These are phyloP conservation scores for Apomyelois bistriatella DNA, from an alignment of 2,888 invertebrate species.

Conservation along the genomic window DNA sequence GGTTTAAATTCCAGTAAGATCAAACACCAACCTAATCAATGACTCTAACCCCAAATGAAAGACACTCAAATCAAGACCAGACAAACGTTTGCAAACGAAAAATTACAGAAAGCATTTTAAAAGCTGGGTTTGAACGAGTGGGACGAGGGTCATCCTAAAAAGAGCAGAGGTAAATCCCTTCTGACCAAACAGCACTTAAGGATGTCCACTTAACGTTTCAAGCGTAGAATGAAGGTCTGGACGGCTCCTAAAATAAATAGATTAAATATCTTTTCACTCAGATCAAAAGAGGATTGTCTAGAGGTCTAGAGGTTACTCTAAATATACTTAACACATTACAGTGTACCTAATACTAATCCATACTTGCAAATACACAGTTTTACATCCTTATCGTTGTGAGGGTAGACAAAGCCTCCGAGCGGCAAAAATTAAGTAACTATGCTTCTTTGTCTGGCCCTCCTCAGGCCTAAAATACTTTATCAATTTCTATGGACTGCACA, in stretches of 20 bases:
- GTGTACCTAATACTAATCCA: neutral
- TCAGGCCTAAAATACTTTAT: too few species aligned
- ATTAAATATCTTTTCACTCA: constrained; percentile 53
- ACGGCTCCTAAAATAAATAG: constrained; percentile 62
- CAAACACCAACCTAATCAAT: neutral
- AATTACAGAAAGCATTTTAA: constrained; percentile 50
- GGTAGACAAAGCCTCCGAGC: too few species aligned
- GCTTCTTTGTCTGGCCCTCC: too few species aligned
- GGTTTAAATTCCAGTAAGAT: neutral
- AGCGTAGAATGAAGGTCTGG: constrained; percentile 52
- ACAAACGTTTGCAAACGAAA: constrained; percentile 30
- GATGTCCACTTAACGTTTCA: constrained; percentile 66
- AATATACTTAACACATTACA: neutral
- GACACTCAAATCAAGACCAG: constrained; percentile 23
- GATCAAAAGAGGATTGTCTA: constrained; percentile 29
- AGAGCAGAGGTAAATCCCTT: constrained; percentile 76
- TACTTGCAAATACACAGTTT: too few species aligned
- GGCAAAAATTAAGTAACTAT: too few species aligned
- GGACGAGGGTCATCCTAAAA: constrained; percentile 57
- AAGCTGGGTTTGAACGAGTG: constrained; percentile 64
- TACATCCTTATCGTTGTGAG: too few species aligned
- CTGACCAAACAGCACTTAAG: constrained; percentile 75
- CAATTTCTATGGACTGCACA: too few species aligned
- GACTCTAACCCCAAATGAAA: constrained; percentile 18
- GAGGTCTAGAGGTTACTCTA: constrained; percentile 14